phyloP scores from a whole-genome alignment of 2,888 invertebrate genomes.

The Panzeria rudis region DNA sequence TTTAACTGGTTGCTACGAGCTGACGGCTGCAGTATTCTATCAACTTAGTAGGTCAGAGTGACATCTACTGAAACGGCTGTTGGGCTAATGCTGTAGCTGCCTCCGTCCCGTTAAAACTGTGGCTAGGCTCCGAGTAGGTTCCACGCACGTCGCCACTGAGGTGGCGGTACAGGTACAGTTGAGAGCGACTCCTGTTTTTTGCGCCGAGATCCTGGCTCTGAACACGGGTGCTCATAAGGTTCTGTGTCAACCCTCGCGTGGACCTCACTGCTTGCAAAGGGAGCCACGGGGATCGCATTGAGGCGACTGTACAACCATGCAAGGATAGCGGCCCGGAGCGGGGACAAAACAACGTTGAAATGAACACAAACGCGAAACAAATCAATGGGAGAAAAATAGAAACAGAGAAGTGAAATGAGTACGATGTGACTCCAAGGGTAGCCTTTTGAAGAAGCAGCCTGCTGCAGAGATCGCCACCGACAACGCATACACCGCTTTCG shows the following conservation, averaged over 20 bases:
- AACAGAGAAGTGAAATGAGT: background rate
- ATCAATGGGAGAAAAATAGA: background rate
- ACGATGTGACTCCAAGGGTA: background rate
- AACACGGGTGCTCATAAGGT: too few species aligned
- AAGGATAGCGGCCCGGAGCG: conserved; percentile 27
- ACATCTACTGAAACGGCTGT: background rate
- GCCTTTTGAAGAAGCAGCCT: background rate
- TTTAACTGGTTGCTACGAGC: background rate
- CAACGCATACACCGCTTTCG: background rate
- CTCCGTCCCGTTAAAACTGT: conserved; percentile 7
- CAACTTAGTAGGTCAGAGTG: background rate
- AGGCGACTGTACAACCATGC: background rate
- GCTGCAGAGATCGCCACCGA: background rate
- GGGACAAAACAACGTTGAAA: background rate
- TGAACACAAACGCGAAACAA: background rate
- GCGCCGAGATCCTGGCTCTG: too few species aligned
- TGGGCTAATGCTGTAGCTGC: conserved; percentile 1
- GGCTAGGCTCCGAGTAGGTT: background rate
- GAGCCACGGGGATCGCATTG: conserved; percentile 15
- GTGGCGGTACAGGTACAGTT: conserved; percentile 9
- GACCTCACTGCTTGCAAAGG: conserved; percentile 56
- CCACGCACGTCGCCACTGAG: background rate
- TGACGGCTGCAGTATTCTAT: conserved; percentile 4
- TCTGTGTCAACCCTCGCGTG: too few species aligned
- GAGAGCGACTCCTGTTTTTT: conserved; percentile 22